Percentiles rank a stretch among this genome's conserved stretches.
Conservation (phyloP, 2,113 vertebrate genomes). For the Colossoma macropomum region DNA sequence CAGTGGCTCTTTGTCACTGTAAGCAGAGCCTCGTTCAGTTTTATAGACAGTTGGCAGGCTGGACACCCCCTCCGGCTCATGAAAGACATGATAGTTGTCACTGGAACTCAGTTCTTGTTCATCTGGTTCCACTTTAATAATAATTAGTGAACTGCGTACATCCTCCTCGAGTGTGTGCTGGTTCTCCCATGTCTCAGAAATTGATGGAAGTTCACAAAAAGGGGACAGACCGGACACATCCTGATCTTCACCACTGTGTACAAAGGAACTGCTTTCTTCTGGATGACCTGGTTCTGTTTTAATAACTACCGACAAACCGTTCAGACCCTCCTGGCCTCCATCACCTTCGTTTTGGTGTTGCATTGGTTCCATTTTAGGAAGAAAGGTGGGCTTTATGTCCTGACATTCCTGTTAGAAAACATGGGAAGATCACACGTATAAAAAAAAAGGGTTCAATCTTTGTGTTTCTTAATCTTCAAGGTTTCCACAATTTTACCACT, state of each 20-base stretch:
- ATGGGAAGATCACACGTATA: background rate
- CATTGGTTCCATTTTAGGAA: background rate
- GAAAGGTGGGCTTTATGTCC: background rate
- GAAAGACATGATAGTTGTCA: background rate
- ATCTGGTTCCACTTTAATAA: conserved; percentile 15
- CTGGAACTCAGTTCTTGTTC: conserved; percentile 13
- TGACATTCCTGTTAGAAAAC: conserved; percentile 1
- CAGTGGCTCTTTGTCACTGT: background rate
- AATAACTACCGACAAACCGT: conserved; percentile 6
- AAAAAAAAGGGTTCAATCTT: background rate
- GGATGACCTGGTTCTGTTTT: conserved; percentile 35
- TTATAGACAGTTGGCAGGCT: background rate
- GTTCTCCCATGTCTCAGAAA: background rate
- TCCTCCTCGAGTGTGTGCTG: conserved; percentile 4
- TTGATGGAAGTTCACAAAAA: background rate
- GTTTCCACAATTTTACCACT: no score
- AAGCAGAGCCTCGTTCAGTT: background rate
- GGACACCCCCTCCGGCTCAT: background rate
- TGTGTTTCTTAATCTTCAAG: background rate
- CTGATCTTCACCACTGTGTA: background rate
- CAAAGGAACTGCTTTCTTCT: background rate
- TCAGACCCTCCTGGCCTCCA: background rate
- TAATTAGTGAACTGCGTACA: background rate
- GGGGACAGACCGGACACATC: background rate
- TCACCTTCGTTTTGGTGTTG: background rate